Base-by-base conservation (phyloP, 2,113 vertebrate genomes). In the Siniperca chuatsi region DNA sequence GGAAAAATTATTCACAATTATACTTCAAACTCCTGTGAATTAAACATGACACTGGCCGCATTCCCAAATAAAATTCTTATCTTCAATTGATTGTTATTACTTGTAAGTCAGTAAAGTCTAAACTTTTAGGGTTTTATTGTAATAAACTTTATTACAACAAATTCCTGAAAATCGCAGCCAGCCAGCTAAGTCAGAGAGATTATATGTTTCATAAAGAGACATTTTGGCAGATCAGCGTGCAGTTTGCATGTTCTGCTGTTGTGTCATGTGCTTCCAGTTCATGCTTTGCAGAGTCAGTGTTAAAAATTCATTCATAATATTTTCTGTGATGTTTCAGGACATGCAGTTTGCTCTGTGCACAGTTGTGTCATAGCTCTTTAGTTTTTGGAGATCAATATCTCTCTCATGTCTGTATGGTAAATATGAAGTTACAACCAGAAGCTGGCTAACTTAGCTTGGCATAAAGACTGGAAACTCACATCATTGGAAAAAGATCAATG, bases 211-310 rank as follows among this genome's bases (percentile, higher is more conserved):
- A 2, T 25, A 79, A 82, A 87, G 72, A 79, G 80, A 80, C 57
- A n/a, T 85, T 85, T 87, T 79, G 76, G 40, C 65, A 87, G 78
- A 79, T 78, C 74, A 58, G 29, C 55, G 71, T 55, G 61, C 55
- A 61, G 79, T 79, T 75, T 76, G 52, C 58, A 78, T 78, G 78
- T 78, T 77, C 44, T 64, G 65, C 35, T 61, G n/a, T 33, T 55
- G 46, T 55, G 78, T 84, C 54, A 40, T 54, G 5, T 29, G 69
- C 50, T 65, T 79, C 42, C 40, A 33, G 29, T 79, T 83, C 48
- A 35, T 37, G 35, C 69, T 18, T 16, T 37, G 46, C 57, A 76
- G 29, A 67, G 18, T 77, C 78, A 65, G 23, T 75, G 77, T 62
- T 70, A 78, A 78, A 74, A 78, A 75, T 78, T 61, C 60, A 84